A percentile compares a stretch with the other conserved stretches of the same genome.
These are phyloP conservation scores for Cheilosia variabilis DNA, from an alignment of 2,888 invertebrate genomes.

Conservation along the genomic window DNA sequence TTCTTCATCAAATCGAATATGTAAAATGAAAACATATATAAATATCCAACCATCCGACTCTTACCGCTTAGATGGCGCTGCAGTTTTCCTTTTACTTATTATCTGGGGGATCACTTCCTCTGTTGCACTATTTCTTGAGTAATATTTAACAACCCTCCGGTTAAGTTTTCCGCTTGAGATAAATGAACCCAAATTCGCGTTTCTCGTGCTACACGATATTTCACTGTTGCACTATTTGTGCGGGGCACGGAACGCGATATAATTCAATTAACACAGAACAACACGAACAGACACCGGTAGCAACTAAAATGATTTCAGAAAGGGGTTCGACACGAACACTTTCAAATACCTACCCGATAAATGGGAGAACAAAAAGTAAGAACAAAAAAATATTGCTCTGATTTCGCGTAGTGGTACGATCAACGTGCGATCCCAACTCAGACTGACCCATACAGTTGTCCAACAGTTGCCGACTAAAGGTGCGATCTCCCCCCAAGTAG, in stretches of 20 bases:
- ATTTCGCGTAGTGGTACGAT: constrained; percentile 27
- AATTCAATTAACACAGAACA: constrained; percentile 50
- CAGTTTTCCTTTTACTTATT: background rate
- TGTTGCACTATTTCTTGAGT: constrained; percentile 1
- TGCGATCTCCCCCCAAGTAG: constrained; percentile 27
- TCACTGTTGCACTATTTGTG: constrained; percentile 37
- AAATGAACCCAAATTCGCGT: constrained; percentile 18
- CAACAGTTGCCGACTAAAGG: constrained; percentile 49
- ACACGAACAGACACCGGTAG: constrained; percentile 40
- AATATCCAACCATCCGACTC: background rate
- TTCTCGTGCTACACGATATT: constrained; percentile 12
- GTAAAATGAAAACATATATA: background rate
- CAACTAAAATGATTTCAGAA: constrained; percentile 17
- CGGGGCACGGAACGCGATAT: constrained; percentile 19
- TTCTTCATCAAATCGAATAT: no score
- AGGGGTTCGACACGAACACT: constrained; percentile 24
- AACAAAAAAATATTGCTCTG: constrained; percentile 4
- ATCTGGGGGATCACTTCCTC: constrained; percentile 23
- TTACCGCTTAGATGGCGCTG: background rate
- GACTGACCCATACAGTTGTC: constrained; percentile 51
- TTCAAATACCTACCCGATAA: background rate
- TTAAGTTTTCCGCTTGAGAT: constrained; percentile 13
- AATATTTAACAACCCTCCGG: constrained; percentile 5
- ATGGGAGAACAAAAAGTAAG: background rate
- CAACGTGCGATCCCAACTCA: constrained; percentile 51